Evolutionary conservation across 1,140 invertebrate species (phyloP).

Genomic region (Chymomyza costata): DNA sequence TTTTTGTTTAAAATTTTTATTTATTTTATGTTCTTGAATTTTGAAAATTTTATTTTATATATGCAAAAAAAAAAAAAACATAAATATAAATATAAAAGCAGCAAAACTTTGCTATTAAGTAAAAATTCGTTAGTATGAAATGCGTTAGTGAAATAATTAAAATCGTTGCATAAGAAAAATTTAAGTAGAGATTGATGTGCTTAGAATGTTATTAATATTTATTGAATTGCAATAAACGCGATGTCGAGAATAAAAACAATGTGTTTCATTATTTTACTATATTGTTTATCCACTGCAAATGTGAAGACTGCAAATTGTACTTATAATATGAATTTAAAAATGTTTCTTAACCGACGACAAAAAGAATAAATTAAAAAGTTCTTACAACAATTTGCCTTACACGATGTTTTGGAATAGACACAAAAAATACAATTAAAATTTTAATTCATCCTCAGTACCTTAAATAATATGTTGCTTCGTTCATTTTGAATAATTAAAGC

Average conservation of each 20-base stretch:
- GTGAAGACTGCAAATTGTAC: too few species aligned
- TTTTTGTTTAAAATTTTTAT: conserved; percentile 8
- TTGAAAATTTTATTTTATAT: conserved; percentile 26
- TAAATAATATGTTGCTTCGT: too few species aligned
- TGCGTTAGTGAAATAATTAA: conserved; percentile 51
- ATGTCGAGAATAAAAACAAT: conserved; percentile 50
- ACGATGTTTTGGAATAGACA: too few species aligned
- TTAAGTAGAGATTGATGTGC: conserved; percentile 71
- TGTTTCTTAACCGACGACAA: too few species aligned
- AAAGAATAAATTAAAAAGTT: too few species aligned
- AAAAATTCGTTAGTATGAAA: conserved; percentile 52
- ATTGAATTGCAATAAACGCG: conserved; percentile 65
- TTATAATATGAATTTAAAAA: too few species aligned
- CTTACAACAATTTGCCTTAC: too few species aligned
- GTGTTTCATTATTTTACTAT: conserved; percentile 18
- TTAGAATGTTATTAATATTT: conserved; percentile 70
- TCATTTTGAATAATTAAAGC: too few species aligned
- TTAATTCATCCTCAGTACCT: too few species aligned
- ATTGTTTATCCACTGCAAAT: too few species aligned
- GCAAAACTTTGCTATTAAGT: conserved; percentile 17
- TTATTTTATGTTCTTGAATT: conserved; percentile 35
- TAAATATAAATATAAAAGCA: conserved; percentile 20
- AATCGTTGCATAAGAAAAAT: conserved; percentile 65
- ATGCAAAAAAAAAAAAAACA: conserved; percentile 8
- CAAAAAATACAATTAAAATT: too few species aligned